phyloP scores from a whole-genome alignment of 2,888 invertebrate genomes.

The Esperia sulphurella region DNA sequence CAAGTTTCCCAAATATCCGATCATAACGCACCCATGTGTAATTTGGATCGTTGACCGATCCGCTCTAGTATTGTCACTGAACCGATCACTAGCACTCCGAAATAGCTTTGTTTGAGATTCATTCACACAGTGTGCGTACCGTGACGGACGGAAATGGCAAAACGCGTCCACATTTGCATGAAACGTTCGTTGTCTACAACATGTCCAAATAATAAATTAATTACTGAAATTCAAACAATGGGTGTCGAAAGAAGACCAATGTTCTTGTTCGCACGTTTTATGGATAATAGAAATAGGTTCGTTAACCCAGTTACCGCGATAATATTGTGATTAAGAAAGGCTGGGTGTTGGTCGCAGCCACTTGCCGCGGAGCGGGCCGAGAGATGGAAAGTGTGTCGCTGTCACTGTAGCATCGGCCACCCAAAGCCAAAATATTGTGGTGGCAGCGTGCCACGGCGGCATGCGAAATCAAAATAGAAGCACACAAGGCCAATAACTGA shows the following conservation, averaged over 20 bases:
- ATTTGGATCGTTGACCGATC: slow-evolving; percentile 64
- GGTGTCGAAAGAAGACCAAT: slow-evolving; percentile 50
- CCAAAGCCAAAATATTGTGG: slow-evolving; percentile 60
- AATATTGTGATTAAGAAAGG: slow-evolving; percentile 61
- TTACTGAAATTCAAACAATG: slow-evolving; percentile 43
- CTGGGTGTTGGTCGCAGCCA: slow-evolving; percentile 6
- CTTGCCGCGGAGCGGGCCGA: neutral
- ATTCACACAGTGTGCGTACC: slow-evolving; percentile 66
- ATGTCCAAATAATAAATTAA: slow-evolving; percentile 32
- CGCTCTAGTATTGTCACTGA: slow-evolving; percentile 54
- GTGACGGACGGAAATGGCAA: slow-evolving; percentile 70
- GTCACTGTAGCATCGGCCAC: slow-evolving; percentile 25
- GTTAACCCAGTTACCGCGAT: slow-evolving; percentile 74
- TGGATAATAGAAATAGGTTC: slow-evolving; percentile 59
- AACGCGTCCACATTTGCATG: slow-evolving; percentile 53
- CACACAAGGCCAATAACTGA: slow-evolving; percentile 67
- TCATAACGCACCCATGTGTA: slow-evolving; percentile 34
- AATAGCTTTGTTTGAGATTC: slow-evolving; percentile 63
- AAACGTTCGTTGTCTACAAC: slow-evolving; percentile 33
- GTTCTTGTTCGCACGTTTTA: slow-evolving; percentile 63
- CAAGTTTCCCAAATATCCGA: slow-evolving; percentile 34
- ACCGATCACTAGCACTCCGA: slow-evolving; percentile 49
- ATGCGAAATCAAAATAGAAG: slow-evolving; percentile 50
- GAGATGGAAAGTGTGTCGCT: slow-evolving; percentile 59
- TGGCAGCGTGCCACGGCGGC: slow-evolving; percentile 59